Base-by-base conservation (phyloP, 1,140 invertebrate species). In the Drosophila rhopaloa region DNA sequence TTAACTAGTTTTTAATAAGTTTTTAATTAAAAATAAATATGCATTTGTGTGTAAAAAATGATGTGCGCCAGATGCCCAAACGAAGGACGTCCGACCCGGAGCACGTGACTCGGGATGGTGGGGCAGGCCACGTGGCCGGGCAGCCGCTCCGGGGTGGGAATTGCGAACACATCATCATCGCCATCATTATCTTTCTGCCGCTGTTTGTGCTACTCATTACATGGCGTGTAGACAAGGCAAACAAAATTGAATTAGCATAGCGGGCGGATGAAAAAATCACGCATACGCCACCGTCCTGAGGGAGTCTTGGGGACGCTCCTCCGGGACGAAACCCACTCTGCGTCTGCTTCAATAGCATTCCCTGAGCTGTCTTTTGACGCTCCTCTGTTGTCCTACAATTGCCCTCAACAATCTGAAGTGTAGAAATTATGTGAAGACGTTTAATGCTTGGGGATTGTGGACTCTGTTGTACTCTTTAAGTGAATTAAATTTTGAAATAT, bases 1-100 rank as follows among this genome's bases (percentile, higher is more conserved):
- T 88, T 90, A 89, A 89, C 84, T 89, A 89, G 84, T 89, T 89
- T 89, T 89, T 89, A 89, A 89, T 84, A 89, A 89, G 85, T 89
- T 89, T 89, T 90, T 89, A 89, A 89, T 89, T 89, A 89, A 89
- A 89, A 89, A 89, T 89, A 89, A 89, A 89, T 89, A 89, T 89
- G 85, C 84, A 90, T 89, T 89, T 89, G 81, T 73, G 85, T 81
- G 84, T 84, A 73, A 89, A 88, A 86, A 63, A 86, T 82, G 70
- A 82, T 88, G 83, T 66, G 67, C 76, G 71, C 61, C 44, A 44
- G 65, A 58, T 50, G 41, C 81, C 48, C 66, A 59, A 55, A 56
- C 76, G 53, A 50, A 79, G 53, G 44, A 57, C 63, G 54, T 73
- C 72, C 14, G 44, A 16, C 27, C 16, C 41, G 54, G 40, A 40